These are phyloP conservation scores for Drosophila subsilvestris DNA, from an alignment of 2,888 invertebrate genomes.

Conservation along the genomic window DNA sequence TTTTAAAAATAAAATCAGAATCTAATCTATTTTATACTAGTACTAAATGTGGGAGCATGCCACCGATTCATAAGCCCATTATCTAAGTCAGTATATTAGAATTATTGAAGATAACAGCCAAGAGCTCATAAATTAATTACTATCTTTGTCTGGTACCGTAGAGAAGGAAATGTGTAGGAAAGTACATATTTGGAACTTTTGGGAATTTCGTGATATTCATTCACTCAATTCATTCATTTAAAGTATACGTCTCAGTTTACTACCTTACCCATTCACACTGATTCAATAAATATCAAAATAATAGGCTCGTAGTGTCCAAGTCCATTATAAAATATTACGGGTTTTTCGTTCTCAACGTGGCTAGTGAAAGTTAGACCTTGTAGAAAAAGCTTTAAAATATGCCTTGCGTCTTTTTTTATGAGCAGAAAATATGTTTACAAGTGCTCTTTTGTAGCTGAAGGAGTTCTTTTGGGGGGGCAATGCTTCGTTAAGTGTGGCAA, in stretches of 20 bases:
- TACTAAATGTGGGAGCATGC: background rate
- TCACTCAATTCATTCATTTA: background rate
- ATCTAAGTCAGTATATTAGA: slow-evolving; percentile 1
- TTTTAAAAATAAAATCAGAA: background rate
- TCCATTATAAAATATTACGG: no score
- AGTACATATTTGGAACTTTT: background rate
- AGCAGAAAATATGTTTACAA: slow-evolving; percentile 25
- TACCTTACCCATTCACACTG: background rate
- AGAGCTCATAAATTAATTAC: background rate
- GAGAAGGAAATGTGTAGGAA: slow-evolving; percentile 1
- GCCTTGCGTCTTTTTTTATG: slow-evolving; percentile 19
- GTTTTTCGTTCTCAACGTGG: slow-evolving; percentile 2
- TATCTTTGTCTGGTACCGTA: slow-evolving; percentile 16
- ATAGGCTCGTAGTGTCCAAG: background rate
- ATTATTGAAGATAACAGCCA: background rate
- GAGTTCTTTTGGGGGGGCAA: slow-evolving; percentile 56
- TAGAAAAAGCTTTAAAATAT: slow-evolving; percentile 18
- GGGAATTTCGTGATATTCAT: slow-evolving; percentile 5
- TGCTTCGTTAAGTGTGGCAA: slow-evolving; percentile 67
- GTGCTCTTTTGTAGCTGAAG: slow-evolving; percentile 17
- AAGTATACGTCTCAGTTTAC: background rate
- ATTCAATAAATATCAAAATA: background rate
- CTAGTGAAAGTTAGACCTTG: slow-evolving; percentile 38
- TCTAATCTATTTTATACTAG: background rate
- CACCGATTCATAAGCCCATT: slow-evolving; percentile 16